Conservation (phyloP, 2,113 vertebrate genomes). For the Pitta sordida region DNA sequence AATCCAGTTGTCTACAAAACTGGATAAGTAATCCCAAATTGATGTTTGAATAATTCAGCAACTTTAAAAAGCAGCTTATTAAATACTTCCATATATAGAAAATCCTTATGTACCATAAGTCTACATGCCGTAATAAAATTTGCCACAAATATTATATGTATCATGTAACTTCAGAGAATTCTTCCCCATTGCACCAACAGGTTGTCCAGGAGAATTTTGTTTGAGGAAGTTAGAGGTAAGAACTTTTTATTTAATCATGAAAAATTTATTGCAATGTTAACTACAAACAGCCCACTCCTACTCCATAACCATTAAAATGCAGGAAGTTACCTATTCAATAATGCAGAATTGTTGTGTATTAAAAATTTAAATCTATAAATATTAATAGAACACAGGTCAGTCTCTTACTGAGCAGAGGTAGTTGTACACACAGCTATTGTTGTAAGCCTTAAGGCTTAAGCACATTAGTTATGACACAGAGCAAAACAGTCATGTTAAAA, state of each 20-base stretch:
- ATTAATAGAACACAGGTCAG: conserved; percentile 51
- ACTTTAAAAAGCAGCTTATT: not conserved
- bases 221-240: not conserved
- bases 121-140: not conserved
- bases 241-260: conserved; percentile 42
- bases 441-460: conserved; percentile 2
- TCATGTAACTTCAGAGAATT: not conserved
- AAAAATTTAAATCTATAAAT: conserved; percentile 65
- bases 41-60: not conserved
- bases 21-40: not conserved
- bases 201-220: not conserved
- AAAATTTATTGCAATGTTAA: conserved; percentile 30
- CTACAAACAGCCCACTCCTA: conserved; percentile 12
- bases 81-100: not conserved
- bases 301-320: conserved; percentile 44
- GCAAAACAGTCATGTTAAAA: conserved; percentile 7
- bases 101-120: not conserved
- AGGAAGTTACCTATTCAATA: conserved; percentile 56
- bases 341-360: conserved; percentile 58
- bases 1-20: not conserved
- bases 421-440: not conserved
- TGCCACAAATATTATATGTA: not conserved
- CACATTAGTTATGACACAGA: not conserved
- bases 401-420: conserved; percentile 9
- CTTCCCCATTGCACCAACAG: not conserved